Conservation (phyloP, 1,140 invertebrate species). For the Calephelis nemesis region DNA sequence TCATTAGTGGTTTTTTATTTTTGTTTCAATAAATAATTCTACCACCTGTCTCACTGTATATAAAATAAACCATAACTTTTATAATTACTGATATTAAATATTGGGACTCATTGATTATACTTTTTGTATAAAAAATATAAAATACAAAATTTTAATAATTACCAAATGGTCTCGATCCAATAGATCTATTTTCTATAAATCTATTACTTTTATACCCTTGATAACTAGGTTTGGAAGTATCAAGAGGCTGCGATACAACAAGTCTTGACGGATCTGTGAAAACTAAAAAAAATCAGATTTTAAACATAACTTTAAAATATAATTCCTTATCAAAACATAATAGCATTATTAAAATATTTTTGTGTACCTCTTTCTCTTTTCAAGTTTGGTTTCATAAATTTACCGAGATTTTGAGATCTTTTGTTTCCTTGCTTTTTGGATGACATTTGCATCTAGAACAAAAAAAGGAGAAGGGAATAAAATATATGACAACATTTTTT, state of each 20-base stretch:
- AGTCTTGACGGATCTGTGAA: conserved; percentile 64
- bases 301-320: not conserved
- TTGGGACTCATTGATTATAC: not conserved
- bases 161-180: conserved; percentile 44
- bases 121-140: no score
- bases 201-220: conserved; percentile 40
- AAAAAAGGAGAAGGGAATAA: no score
- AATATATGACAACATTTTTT: no score
- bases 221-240: conserved; percentile 31
- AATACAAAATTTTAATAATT: conserved; percentile 21
- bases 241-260: conserved; percentile 53
- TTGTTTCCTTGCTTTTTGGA: conserved; percentile 29
- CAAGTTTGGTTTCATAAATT: conserved; percentile 25
- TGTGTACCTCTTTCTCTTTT: conserved; percentile 37
- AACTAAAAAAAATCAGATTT: conserved; percentile 40
- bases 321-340: not conserved
- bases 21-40: no score
- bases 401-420: conserved; percentile 29
- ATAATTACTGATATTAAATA: not conserved
- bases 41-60: no score
- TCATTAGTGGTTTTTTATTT: no score
- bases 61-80: no score
- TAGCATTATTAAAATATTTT: no score
- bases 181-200: conserved; percentile 43
- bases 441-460: conserved; percentile 13